Evolutionary conservation across 2,888 invertebrate genomes (phyloP).

Genomic region (Prenolepis imparis): DNA sequence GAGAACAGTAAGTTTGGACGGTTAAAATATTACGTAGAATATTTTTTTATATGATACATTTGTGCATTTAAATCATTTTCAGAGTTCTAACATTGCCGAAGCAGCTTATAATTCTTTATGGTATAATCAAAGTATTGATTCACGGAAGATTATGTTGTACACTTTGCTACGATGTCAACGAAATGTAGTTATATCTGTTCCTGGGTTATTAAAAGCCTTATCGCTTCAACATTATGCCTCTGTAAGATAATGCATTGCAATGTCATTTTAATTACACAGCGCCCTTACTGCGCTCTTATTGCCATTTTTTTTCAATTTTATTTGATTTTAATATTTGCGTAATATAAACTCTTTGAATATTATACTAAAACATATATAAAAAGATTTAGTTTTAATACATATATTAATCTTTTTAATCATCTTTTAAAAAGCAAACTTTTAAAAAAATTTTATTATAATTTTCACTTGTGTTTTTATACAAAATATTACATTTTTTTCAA

Average conservation of each 20-base stretch:
- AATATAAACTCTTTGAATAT: no score
- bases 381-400: no score
- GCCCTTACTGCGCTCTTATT: no score
- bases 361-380: no score
- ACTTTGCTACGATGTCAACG: conserved; percentile 59
- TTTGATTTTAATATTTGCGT: no score
- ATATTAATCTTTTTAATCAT: no score
- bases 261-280: background rate
- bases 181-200: conserved; percentile 48
- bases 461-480: no score
- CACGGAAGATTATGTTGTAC: conserved; percentile 42
- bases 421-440: no score
- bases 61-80: background rate
- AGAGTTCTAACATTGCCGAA: conserved; percentile 43
- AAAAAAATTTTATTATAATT: no score
- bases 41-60: background rate
- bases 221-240: conserved; percentile 71
- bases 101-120: conserved; percentile 57
- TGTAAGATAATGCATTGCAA: conserved; percentile 46
- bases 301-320: no score
- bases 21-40: background rate
- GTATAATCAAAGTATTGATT: conserved; percentile 11
- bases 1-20: conserved; percentile 59
- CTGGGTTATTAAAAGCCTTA: conserved; percentile 61
- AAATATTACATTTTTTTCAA: no score